These are phyloP conservation scores for Schrankia costaestrigalis DNA, from an alignment of 2,888 invertebrate species.

Conservation along the genomic window DNA sequence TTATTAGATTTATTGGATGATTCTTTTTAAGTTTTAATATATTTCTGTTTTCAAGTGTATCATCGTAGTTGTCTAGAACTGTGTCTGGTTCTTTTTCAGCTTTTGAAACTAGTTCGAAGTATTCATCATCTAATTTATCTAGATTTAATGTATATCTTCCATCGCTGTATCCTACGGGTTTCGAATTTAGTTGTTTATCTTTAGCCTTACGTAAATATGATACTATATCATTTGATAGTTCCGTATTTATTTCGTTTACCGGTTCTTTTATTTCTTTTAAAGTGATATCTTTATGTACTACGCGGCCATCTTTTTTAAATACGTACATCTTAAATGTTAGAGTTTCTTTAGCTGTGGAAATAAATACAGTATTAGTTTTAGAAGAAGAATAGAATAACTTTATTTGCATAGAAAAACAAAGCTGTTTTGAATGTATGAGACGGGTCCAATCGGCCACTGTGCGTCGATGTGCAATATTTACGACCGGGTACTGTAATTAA, in stretches of 20 bases:
- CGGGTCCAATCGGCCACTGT: too few species aligned
- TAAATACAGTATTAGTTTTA: too few species aligned
- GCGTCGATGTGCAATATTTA: too few species aligned
- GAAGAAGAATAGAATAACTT: too few species aligned
- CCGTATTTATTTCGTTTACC: neutral
- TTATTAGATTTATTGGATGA: too few species aligned
- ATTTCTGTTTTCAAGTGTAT: too few species aligned
- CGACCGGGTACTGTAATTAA: too few species aligned
- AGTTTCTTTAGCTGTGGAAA: slow-evolving; percentile 8
- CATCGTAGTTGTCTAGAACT: neutral
- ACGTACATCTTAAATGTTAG: slow-evolving; percentile 5
- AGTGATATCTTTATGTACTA: neutral
- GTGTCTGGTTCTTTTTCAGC: neutral
- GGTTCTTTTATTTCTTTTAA: neutral
- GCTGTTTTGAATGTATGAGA: too few species aligned
- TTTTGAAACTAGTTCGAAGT: neutral
- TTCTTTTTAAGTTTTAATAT: too few species aligned
- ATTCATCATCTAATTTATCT: neutral
- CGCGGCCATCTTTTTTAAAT: neutral
- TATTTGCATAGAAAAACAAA: too few species aligned
- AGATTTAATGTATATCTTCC: slow-evolving; percentile 8
- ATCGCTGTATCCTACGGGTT: slow-evolving; percentile 2
- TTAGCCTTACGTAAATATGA: neutral
- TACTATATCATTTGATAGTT: neutral
- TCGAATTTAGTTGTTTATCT: neutral